Evolutionary conservation across 2,888 invertebrate genomes (phyloP).

Genomic region (Lasioglossum villosulum): DNA sequence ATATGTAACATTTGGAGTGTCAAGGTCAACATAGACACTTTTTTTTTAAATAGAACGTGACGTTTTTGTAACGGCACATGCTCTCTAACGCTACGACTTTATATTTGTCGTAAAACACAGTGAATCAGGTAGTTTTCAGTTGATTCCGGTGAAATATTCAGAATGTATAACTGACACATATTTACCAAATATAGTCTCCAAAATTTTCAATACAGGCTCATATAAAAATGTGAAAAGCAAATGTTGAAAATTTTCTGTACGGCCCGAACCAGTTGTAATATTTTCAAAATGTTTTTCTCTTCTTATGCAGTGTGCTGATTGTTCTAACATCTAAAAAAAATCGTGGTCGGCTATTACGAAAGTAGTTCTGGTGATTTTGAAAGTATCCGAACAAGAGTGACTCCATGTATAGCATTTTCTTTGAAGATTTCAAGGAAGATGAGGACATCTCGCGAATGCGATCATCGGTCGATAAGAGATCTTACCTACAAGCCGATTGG

Average conservation of each 20-base stretch:
- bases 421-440: not conserved
- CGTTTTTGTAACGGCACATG: not conserved
- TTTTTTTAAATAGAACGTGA: conserved; percentile 18
- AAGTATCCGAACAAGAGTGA: not conserved
- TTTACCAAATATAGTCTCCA: no score
- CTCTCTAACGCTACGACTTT: not conserved
- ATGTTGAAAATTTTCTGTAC: not conserved
- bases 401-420: not conserved
- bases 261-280: not conserved
- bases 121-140: not conserved
- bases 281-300: not conserved
- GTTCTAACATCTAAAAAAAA: not conserved
- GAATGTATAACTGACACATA: no score
- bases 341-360: not conserved
- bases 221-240: no score
- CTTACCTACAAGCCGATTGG: conserved; percentile 71
- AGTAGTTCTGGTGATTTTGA: not conserved
- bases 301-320: not conserved
- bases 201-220: no score
- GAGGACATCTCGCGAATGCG: not conserved
- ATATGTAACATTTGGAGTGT: not conserved
- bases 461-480: not conserved
- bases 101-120: not conserved
- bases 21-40: not conserved
- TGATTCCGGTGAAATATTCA: no score